These are phyloP conservation scores for Schizopygopsis malacanthus DNA, from an alignment of 2,797 vertebrate genomes.

Conservation along the genomic window DNA sequence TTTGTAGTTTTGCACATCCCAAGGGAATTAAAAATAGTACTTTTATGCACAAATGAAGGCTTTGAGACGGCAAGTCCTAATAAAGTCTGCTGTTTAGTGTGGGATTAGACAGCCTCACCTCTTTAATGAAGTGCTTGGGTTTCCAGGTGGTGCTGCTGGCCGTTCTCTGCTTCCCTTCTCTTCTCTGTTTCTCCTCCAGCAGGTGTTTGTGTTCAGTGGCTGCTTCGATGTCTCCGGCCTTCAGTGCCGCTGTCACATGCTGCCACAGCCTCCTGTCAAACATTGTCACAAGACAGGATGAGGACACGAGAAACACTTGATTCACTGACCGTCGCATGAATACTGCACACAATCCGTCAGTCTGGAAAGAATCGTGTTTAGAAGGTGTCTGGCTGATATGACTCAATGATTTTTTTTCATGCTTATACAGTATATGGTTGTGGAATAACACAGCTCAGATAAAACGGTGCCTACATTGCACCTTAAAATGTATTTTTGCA, in stretches of 20 bases:
- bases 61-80: neutral
- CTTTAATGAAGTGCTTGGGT: slow-evolving; percentile 88
- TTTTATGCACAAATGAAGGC: neutral
- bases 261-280: slow-evolving; percentile 85
- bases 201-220: slow-evolving; percentile 89
- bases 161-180: slow-evolving; percentile 83
- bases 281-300: neutral
- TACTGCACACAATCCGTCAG: neutral
- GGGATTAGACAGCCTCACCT: slow-evolving; percentile 76
- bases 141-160: slow-evolving; percentile 77
- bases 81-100: neutral
- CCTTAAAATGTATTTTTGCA: neutral
- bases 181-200: slow-evolving; percentile 88
- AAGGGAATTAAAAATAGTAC: neutral
- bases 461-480: neutral
- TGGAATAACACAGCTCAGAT: neutral
- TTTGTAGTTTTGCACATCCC: neutral
- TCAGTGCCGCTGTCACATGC: slow-evolving; percentile 86
- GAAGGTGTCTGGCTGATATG: neutral
- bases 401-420: neutral
- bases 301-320: neutral
- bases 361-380: neutral
- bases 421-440: neutral
- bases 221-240: slow-evolving; percentile 81
- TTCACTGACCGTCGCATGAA: neutral